Evolutionary conservation across 2,888 invertebrate species (phyloP).

Genomic region (Epinotia brunnichana): DNA sequence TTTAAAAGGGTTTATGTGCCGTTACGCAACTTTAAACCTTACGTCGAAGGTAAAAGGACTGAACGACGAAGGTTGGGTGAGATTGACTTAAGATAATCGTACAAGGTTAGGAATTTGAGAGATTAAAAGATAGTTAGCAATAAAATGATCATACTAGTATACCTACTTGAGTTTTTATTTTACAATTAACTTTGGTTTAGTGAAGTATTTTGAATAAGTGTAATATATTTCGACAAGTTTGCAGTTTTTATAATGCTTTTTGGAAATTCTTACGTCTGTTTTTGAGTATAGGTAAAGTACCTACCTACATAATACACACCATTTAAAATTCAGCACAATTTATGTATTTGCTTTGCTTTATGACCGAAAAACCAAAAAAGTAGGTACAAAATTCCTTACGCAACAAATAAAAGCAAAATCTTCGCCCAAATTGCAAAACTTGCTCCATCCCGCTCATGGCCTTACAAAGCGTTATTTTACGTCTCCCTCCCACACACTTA

Average conservation of each 20-base stretch:
- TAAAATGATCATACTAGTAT: neutral
- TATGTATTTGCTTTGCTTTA: neutral
- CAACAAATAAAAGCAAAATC: slow-evolving; percentile 11
- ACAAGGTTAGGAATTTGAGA: slow-evolving; percentile 18
- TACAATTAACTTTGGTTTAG: neutral
- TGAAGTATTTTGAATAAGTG: no score
- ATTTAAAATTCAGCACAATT: neutral
- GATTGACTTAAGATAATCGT: neutral
- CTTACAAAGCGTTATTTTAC: slow-evolving; percentile 21
- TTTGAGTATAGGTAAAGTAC: no score
- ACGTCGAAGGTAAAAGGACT: neutral
- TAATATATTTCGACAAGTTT: no score
- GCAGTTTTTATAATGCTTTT: no score
- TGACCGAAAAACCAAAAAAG: neutral
- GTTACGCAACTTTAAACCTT: neutral
- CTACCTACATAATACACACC: no score
- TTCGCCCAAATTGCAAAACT: slow-evolving; percentile 27
- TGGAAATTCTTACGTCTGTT: no score
- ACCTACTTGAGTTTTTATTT: neutral
- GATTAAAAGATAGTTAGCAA: slow-evolving; percentile 6
- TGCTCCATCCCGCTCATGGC: slow-evolving; percentile 25
- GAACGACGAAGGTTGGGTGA: neutral
- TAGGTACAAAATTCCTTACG: neutral
- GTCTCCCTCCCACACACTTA: slow-evolving; percentile 30
- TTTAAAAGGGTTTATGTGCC: neutral